A percentile compares a stretch with the other conserved stretches of the same genome.
phyloP scores from a whole-genome alignment of 1,140 invertebrate species.

The Anoplolepis gracilipes region DNA sequence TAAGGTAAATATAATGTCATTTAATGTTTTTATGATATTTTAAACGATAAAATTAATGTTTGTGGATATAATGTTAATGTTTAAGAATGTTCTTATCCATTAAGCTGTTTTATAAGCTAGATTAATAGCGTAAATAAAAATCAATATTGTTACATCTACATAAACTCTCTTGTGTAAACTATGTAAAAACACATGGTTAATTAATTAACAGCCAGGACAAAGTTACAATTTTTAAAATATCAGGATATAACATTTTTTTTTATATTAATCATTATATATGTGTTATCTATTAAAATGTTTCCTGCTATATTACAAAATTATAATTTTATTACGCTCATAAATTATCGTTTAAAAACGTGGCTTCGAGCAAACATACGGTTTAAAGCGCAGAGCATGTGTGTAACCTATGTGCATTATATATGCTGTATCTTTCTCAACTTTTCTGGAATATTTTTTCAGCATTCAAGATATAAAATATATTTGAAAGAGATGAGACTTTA shows the following conservation, averaged over 20 bases:
- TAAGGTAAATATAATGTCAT: neutral
- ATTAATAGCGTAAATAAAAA: constrained; percentile 15
- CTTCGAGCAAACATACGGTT: constrained; percentile 14
- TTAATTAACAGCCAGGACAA: neutral
- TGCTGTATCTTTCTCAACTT: neutral
- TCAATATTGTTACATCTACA: neutral
- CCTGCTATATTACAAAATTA: constrained; percentile 1
- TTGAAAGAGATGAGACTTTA: neutral
- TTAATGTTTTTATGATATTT: neutral
- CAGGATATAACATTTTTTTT: constrained; percentile 6
- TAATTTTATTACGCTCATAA: constrained; percentile 3
- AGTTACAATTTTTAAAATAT: neutral
- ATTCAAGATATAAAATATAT: neutral
- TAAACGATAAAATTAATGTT: neutral
- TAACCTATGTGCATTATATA: neutral
- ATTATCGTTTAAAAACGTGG: constrained; percentile 19
- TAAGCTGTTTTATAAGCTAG: neutral
- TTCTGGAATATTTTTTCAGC: constrained; percentile 1
- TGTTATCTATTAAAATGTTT: constrained; percentile 23
- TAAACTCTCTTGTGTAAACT: neutral
- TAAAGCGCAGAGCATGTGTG: neutral
- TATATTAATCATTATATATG: neutral
- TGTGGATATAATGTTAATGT: constrained; percentile 17
- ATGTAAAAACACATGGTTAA: neutral
- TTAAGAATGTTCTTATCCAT: neutral